Percentiles rank a stretch among this genome's conserved stretches.
These are phyloP conservation scores for Taenioides sp. DNA, from an alignment of 2,797 vertebrate genomes.

Conservation along the genomic window DNA sequence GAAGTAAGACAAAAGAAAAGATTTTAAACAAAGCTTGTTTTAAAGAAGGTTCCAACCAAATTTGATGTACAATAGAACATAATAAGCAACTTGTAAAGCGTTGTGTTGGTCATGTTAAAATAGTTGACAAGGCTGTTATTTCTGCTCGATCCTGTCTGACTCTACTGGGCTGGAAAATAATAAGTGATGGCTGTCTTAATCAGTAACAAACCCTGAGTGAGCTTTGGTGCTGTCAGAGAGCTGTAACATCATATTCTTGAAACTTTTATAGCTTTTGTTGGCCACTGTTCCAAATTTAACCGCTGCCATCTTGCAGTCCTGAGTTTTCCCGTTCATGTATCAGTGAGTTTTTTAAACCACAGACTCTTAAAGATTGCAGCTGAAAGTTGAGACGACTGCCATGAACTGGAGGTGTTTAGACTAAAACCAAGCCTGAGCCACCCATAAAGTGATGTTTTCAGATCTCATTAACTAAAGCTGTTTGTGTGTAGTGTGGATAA, in stretches of 20 bases:
- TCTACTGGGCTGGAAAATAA: slow-evolving; percentile 64
- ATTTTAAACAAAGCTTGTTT: slow-evolving; percentile 29
- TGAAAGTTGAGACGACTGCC: slow-evolving; percentile 49
- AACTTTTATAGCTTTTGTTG: slow-evolving; percentile 31
- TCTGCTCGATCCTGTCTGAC: slow-evolving; percentile 37
- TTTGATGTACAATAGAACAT: slow-evolving; percentile 13
- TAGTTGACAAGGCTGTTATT: slow-evolving; percentile 41
- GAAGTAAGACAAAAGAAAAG: slow-evolving; percentile 29
- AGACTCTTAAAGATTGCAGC: slow-evolving; percentile 25
- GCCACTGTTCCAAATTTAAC: slow-evolving; percentile 27
- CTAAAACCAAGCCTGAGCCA: slow-evolving; percentile 55
- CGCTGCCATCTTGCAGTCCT: slow-evolving; percentile 28
- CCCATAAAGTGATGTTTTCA: slow-evolving; percentile 67
- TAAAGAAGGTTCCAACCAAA: neutral
- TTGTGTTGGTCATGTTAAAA: slow-evolving; percentile 45
- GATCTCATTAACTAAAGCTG: slow-evolving; percentile 75
- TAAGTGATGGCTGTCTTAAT: slow-evolving; percentile 73
- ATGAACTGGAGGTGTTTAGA: slow-evolving; percentile 58
- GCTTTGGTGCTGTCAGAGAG: slow-evolving; percentile 44
- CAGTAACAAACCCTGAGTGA: slow-evolving; percentile 66
- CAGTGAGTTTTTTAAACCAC: slow-evolving; percentile 40
- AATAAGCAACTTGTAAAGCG: slow-evolving; percentile 41
- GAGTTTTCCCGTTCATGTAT: slow-evolving; percentile 12
- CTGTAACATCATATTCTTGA: slow-evolving; percentile 47
- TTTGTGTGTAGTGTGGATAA: slow-evolving; percentile 70